Evolutionary conservation across 2,888 invertebrate genomes (phyloP).

Genomic region (Graphium colonna): DNA sequence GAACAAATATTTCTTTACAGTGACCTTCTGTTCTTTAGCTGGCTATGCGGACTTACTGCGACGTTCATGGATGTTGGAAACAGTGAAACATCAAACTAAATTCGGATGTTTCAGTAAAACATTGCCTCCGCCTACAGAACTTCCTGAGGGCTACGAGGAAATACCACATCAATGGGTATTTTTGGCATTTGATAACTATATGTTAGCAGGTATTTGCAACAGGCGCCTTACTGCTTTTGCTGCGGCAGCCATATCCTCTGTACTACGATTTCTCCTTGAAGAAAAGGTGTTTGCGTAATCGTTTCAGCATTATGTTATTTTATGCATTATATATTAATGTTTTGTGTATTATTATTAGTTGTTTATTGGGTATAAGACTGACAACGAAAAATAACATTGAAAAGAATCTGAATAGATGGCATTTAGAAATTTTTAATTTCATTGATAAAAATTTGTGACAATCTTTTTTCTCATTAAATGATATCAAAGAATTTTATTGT

Average conservation of each 20-base stretch:
- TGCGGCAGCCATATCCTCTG: constrained; percentile 23
- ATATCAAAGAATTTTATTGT: too few relatives aligned
- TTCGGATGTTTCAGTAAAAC: constrained; percentile 15
- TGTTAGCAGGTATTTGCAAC: constrained; percentile 20
- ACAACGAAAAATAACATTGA: too few relatives aligned
- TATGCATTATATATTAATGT: too few relatives aligned
- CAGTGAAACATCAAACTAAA: constrained; percentile 12
- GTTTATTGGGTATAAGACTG: too few relatives aligned
- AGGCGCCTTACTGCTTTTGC: constrained; percentile 26
- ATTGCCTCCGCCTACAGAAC: neutral
- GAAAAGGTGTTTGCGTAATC: constrained; percentile 4
- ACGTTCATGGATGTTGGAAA: constrained; percentile 17
- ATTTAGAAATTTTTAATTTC: too few relatives aligned
- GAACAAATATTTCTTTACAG: constrained; percentile 18
- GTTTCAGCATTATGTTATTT: too few relatives aligned
- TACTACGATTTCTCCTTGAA: constrained; percentile 29
- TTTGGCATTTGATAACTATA: neutral
- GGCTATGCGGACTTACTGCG: constrained; percentile 19
- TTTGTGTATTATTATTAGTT: too few relatives aligned
- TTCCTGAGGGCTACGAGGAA: neutral
- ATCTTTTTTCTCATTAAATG: too few relatives aligned
- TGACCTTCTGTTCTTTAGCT: constrained; percentile 17
- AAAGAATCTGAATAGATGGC: too few relatives aligned
- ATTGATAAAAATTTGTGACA: too few relatives aligned
- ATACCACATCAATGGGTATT: neutral